Conservation (phyloP, 2,888 invertebrate genomes). For the Dicranocentrus wangi region DNA sequence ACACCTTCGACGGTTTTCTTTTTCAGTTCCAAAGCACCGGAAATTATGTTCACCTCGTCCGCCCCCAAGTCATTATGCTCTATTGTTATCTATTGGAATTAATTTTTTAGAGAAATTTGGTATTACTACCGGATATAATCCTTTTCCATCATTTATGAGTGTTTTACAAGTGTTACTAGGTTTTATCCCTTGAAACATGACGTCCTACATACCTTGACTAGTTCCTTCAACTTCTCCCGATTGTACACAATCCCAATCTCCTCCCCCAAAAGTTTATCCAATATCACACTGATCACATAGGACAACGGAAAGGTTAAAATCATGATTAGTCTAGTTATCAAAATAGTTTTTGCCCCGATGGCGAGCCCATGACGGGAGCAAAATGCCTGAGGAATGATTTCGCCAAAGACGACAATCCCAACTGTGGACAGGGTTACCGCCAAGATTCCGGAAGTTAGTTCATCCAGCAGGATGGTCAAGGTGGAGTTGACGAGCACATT, state of each 20-base stretch:
- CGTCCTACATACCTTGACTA: constrained; percentile 84
- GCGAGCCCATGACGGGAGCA: constrained; percentile 96
- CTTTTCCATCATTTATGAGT: too few relatives aligned
- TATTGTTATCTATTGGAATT: constrained; percentile 73
- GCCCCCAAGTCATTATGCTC: constrained; percentile 74
- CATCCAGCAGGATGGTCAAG: constrained; percentile 95
- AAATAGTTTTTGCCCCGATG: constrained; percentile 95
- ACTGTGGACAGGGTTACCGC: constrained; percentile 51
- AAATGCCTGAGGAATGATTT: constrained; percentile 95
- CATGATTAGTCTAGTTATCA: constrained; percentile 95
- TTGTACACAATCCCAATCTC: constrained; percentile 98
- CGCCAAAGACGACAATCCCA: constrained; percentile 93
- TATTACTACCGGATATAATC: too few relatives aligned
- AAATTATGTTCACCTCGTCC: constrained; percentile 78
- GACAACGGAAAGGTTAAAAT: constrained; percentile 92
- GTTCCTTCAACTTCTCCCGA: constrained; percentile 94
- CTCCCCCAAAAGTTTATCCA: constrained; percentile 94
- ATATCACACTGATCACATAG: constrained; percentile 90
- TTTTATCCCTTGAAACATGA: too few relatives aligned
- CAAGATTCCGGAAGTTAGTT: constrained; percentile 84
- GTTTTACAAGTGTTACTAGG: too few relatives aligned
- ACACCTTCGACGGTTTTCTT: constrained; percentile 78
- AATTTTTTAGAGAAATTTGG: neutral
- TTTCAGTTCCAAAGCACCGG: constrained; percentile 79
- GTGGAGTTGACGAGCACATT: constrained; percentile 98